A percentile compares a stretch with the other conserved stretches of the same genome.
These are phyloP conservation scores for Lacanobia wlatinum DNA, from an alignment of 2,888 invertebrate genomes.

Conservation along the genomic window DNA sequence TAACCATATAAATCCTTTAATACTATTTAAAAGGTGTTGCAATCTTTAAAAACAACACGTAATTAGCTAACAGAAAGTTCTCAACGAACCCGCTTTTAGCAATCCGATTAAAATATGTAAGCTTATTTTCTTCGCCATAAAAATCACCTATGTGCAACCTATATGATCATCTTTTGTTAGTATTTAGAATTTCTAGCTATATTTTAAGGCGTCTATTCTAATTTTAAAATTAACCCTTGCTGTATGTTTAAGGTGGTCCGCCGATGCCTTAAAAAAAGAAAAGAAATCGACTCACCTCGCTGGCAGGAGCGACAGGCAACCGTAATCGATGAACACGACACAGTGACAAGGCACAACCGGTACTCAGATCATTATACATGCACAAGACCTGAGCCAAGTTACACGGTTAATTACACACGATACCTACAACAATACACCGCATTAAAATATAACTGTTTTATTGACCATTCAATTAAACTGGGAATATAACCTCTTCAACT, in stretches of 20 bases:
- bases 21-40: neutral
- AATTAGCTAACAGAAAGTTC: too few relatives aligned
- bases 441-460: conserved; percentile 34
- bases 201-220: too few relatives aligned
- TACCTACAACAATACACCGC: conserved; percentile 34
- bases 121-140: neutral
- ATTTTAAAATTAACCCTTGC: too few relatives aligned
- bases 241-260: neutral
- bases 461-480: neutral
- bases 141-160: neutral
- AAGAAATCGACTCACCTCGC: conserved; percentile 41
- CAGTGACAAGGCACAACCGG: conserved; percentile 63
- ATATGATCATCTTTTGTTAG: neutral
- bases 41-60: neutral
- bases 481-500: neutral
- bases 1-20: neutral
- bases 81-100: too few relatives aligned
- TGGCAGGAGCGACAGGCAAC: conserved; percentile 37
- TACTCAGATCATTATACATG: conserved; percentile 61
- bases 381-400: conserved; percentile 44
- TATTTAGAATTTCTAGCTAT: neutral
- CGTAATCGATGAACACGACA: conserved; percentile 55
- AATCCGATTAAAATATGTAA: too few relatives aligned
- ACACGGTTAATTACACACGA: conserved; percentile 43
- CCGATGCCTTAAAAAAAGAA: neutral